These are phyloP conservation scores for Meleagris gallopavo DNA, from an alignment of 2,113 vertebrate species.

Conservation along the genomic window DNA sequence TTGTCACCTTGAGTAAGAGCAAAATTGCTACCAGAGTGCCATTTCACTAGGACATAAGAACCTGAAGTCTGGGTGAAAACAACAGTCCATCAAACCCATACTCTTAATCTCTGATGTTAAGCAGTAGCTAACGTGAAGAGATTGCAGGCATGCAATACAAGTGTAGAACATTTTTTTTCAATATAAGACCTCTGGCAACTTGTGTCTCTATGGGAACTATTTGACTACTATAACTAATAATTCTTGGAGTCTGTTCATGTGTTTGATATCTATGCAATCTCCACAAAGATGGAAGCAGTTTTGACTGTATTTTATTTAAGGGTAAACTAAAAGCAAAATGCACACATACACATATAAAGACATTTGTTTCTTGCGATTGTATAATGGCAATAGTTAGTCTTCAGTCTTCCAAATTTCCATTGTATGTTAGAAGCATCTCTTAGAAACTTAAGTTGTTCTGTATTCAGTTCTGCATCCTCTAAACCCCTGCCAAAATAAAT, in stretches of 20 bases:
- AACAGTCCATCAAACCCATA: background rate
- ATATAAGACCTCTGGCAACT: background rate
- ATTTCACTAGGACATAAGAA: background rate
- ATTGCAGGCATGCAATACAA: background rate
- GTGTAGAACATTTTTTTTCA: background rate
- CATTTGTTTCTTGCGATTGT: background rate
- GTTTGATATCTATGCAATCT: background rate
- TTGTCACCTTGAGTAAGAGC: background rate
- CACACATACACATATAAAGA: rapidly evolving
- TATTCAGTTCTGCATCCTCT: background rate
- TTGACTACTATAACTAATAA: background rate
- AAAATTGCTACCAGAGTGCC: background rate
- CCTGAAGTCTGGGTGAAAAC: background rate
- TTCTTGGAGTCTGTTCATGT: background rate
- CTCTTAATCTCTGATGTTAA: background rate
- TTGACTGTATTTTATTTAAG: background rate
- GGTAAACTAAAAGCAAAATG: background rate
- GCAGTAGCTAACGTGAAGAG: background rate
- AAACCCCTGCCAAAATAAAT: too few species aligned
- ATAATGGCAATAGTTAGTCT: background rate
- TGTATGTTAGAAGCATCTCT: background rate
- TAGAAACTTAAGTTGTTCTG: background rate
- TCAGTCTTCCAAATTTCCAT: background rate
- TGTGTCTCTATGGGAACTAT: background rate
- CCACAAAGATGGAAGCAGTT: background rate